These are phyloP conservation scores for Brachymystax lenok DNA, from an alignment of 2,797 vertebrate genomes.

Conservation along the genomic window DNA sequence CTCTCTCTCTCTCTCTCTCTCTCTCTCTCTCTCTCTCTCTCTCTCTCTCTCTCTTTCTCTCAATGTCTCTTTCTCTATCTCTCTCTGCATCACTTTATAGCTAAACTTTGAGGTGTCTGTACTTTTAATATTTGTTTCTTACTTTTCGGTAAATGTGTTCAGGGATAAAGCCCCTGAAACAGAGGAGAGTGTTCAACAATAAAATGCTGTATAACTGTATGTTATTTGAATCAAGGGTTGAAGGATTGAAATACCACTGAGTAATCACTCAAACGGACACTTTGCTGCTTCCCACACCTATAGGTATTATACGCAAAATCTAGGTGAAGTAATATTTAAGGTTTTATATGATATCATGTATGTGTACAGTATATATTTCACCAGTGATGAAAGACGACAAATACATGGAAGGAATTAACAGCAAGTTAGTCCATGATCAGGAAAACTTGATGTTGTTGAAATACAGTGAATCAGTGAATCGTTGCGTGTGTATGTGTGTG, in stretches of 20 bases:
- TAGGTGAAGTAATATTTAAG: neutral
- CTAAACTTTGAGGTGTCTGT: neutral
- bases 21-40: neutral
- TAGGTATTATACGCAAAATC: neutral
- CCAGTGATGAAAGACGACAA: neutral
- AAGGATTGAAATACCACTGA: neutral
- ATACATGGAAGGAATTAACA: neutral
- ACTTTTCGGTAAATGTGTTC: neutral
- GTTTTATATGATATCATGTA: neutral
- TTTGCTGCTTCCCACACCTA: neutral
- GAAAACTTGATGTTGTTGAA: too few relatives aligned
- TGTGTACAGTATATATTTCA: neutral
- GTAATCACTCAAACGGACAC: neutral
- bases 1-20: neutral
- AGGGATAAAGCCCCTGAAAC: neutral
- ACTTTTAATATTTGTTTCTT: neutral
- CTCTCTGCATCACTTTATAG: neutral
- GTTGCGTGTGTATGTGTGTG: conserved; percentile 9
- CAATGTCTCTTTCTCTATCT: neutral
- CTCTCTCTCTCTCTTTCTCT: neutral
- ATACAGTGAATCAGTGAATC: neutral
- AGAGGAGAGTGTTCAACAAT: neutral
- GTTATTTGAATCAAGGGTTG: neutral
- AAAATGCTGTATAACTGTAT: neutral
- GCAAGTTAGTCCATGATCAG: neutral